Evolutionary conservation across 2,888 invertebrate species (phyloP).

Genomic region (Operophtera brumata): DNA sequence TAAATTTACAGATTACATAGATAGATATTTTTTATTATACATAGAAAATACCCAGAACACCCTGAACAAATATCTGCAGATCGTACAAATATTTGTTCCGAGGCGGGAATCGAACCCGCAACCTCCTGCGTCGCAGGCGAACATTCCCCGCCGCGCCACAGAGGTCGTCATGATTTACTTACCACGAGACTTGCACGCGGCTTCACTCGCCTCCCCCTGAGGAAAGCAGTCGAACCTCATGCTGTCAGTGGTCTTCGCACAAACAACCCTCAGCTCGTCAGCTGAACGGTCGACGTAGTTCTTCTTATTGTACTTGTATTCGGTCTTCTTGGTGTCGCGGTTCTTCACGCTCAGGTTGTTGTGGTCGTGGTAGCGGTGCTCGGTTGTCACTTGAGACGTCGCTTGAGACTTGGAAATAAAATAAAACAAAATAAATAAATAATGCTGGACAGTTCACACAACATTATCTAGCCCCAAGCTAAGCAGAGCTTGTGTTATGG

Average conservation of each 20-base stretch:
- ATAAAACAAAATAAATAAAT: background rate
- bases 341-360: slow-evolving; percentile 76
- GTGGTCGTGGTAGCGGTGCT: slow-evolving; percentile 74
- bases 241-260: slow-evolving; percentile 65
- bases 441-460: too few relatives aligned
- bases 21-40: too few relatives aligned
- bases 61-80: too few relatives aligned
- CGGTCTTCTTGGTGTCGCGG: slow-evolving; percentile 53
- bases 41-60: too few relatives aligned
- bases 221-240: slow-evolving; percentile 87
- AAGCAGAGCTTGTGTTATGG: too few relatives aligned
- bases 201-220: slow-evolving; percentile 72
- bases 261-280: slow-evolving; percentile 62
- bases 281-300: slow-evolving; percentile 51
- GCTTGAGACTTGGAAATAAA: background rate
- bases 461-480: too few relatives aligned
- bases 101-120: too few relatives aligned
- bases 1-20: too few relatives aligned
- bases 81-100: too few relatives aligned
- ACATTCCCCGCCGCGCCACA: too few relatives aligned
- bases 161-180: slow-evolving; percentile 9
- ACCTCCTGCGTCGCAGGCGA: too few relatives aligned
- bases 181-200: slow-evolving; percentile 82
- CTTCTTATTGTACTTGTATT: slow-evolving; percentile 50
- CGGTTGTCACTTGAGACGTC: slow-evolving; percentile 46